phyloP scores from a whole-genome alignment of 1,140 invertebrate species.

The Bathynomus jamesi region DNA sequence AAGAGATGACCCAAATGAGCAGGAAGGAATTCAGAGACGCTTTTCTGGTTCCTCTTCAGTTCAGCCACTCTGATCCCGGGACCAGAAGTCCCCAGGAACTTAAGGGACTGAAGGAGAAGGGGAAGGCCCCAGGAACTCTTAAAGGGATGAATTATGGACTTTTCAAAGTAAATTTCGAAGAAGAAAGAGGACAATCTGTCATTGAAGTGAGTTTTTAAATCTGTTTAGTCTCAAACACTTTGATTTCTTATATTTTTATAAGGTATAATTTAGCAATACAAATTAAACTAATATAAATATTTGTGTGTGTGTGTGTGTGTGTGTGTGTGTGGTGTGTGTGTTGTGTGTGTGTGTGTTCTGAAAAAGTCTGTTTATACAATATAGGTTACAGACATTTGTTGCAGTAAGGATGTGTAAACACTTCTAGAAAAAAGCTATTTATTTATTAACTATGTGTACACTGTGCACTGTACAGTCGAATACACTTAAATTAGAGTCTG shows the following conservation, averaged over 20 bases:
- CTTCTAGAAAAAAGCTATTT: too few species aligned
- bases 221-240: neutral
- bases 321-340: too few species aligned
- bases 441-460: too few species aligned
- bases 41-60: conserved; percentile 40
- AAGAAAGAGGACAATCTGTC: conserved; percentile 7
- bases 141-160: conserved; percentile 19
- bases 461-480: too few species aligned
- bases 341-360: too few species aligned
- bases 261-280: neutral
- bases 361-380: too few species aligned
- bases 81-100: conserved; percentile 37
- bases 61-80: conserved; percentile 35
- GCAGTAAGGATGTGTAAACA: too few species aligned
- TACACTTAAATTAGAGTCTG: too few species aligned
- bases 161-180: conserved; percentile 6
- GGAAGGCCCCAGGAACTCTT: conserved; percentile 18
- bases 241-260: neutral
- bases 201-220: conserved; percentile 5
- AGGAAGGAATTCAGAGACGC: conserved; percentile 41
- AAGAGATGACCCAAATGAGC: conserved; percentile 39
- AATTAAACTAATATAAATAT: conserved; percentile 5
- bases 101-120: conserved; percentile 22
- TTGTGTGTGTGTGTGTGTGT: too few species aligned
- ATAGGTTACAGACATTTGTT: too few species aligned